These are phyloP conservation scores for Notolepis coatsorum DNA, from an alignment of 2,797 vertebrate genomes.

Conservation along the genomic window DNA sequence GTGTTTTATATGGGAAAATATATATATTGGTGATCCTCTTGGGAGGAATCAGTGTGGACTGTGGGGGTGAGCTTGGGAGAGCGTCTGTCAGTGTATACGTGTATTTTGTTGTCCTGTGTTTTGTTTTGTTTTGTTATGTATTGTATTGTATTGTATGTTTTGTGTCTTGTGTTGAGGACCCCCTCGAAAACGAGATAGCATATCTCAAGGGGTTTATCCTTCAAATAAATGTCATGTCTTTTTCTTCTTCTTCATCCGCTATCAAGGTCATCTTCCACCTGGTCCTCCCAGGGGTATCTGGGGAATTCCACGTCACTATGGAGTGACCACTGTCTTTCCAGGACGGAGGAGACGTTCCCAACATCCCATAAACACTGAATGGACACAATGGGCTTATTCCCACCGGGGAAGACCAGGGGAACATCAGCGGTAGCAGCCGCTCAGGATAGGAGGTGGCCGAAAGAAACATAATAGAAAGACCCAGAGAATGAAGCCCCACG, in stretches of 20 bases:
- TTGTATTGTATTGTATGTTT: no score
- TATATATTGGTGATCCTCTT: no score
- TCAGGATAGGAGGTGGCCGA: constrained; percentile 4
- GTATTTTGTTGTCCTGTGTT: no score
- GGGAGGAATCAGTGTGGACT: no score
- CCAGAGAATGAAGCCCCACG: not conserved
- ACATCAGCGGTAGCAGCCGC: not conserved
- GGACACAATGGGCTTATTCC: constrained; percentile 44
- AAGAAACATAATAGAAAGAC: constrained; percentile 5
- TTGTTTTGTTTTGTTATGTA: no score
- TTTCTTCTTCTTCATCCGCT: constrained; percentile 9
- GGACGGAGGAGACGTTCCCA: constrained; percentile 23
- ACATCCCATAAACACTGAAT: constrained; percentile 27
- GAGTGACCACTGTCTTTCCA: constrained; percentile 23
- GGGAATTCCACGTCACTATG: constrained; percentile 43
- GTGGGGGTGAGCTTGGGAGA: no score
- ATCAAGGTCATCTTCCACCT: constrained; percentile 31
- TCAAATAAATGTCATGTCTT: constrained; percentile 1
- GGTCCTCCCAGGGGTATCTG: constrained; percentile 31
- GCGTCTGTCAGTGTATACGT: no score
- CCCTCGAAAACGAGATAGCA: no score
- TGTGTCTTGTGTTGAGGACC: no score
- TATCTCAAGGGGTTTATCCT: no score
- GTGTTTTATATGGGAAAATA: no score
- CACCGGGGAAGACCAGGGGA: constrained; percentile 12